Percentiles rank a stretch among this genome's conserved stretches.
Conservation (phyloP, 2,888 invertebrate genomes). For the Empis stercorea region DNA sequence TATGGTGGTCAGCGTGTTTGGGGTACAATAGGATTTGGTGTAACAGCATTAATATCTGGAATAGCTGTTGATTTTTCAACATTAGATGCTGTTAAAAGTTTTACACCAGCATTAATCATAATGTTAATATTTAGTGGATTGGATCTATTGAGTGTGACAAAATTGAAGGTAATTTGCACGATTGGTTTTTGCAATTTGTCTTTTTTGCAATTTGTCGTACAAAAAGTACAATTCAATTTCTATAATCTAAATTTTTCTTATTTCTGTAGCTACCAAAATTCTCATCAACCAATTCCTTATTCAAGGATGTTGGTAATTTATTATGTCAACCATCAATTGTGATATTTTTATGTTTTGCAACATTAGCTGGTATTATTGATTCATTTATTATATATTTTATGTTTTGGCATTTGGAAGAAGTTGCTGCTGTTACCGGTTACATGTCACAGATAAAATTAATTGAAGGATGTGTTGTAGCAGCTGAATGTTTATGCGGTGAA, state of each 20-base stretch:
- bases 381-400: constrained; percentile 71
- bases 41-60: constrained; percentile 58
- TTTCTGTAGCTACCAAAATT: constrained; percentile 52
- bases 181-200: too few species aligned
- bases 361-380: constrained; percentile 63
- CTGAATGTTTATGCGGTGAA: constrained; percentile 67
- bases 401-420: constrained; percentile 72
- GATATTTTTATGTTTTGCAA: constrained; percentile 58
- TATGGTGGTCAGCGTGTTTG: constrained; percentile 72
- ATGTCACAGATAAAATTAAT: constrained; percentile 59
- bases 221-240: too few species aligned
- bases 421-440: constrained; percentile 49
- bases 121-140: constrained; percentile 48
- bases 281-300: constrained; percentile 52
- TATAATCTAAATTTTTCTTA: constrained; percentile 1
- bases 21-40: constrained; percentile 71
- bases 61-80: constrained; percentile 55
- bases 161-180: constrained; percentile 14
- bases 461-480: constrained; percentile 67
- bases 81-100: constrained; percentile 41
- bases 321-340: constrained; percentile 50
- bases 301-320: constrained; percentile 49
- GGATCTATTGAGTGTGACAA: constrained; percentile 52
- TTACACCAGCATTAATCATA: constrained; percentile 59
- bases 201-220: too few species aligned